phyloP scores from a whole-genome alignment of 2,113 vertebrate genomes.

The Carettochelys insculpta region DNA sequence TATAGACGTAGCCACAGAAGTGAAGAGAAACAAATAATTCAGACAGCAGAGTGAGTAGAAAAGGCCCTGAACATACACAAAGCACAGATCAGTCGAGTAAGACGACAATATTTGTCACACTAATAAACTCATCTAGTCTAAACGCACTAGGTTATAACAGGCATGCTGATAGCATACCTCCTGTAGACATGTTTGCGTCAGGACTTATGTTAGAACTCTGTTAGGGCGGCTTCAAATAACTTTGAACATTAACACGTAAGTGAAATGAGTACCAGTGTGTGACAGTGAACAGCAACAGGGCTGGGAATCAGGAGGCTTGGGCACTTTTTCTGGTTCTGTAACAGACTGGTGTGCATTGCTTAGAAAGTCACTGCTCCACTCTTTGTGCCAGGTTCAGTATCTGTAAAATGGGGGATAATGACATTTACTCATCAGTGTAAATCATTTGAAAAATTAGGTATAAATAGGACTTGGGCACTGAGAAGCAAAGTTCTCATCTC shows the following conservation, averaged over 20 bases:
- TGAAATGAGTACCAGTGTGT: background rate
- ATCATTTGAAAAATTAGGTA: background rate
- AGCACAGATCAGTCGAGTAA: background rate
- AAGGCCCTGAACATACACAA: background rate
- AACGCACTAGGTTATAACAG: background rate
- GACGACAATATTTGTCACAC: background rate
- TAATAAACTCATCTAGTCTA: background rate
- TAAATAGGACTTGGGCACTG: background rate
- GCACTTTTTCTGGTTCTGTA: background rate
- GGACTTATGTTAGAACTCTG: background rate
- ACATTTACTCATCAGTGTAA: background rate
- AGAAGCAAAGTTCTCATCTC: background rate
- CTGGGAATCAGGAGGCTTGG: background rate
- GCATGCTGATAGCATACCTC: background rate
- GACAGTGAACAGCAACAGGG: background rate
- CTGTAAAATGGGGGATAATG: background rate
- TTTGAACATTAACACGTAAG: slow-evolving; percentile 4
- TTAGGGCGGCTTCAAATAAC: background rate
- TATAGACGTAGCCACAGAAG: no score
- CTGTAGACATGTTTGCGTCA: background rate
- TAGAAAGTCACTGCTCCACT: background rate
- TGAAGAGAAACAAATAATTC: background rate
- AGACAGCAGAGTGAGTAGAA: background rate
- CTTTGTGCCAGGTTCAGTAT: background rate
- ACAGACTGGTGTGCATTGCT: background rate